These are phyloP conservation scores for Eutrigla gurnardus DNA, from an alignment of 2,797 vertebrate genomes.

Conservation along the genomic window DNA sequence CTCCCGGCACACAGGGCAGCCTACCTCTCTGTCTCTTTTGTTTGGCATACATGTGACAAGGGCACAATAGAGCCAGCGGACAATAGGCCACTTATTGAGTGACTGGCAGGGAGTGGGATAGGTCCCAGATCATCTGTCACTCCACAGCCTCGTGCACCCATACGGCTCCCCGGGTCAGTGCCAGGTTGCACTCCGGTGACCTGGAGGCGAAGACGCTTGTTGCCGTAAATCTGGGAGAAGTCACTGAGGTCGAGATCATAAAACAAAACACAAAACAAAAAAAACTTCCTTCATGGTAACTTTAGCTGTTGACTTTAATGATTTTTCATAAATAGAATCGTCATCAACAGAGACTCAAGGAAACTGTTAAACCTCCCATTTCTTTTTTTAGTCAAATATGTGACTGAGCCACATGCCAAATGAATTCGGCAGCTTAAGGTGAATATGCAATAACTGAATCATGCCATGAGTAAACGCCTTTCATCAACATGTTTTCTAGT, in stretches of 20 bases:
- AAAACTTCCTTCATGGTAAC: background rate
- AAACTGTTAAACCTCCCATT: background rate
- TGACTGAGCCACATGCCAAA: constrained; percentile 10
- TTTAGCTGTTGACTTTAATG: background rate
- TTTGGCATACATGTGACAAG: constrained; percentile 72
- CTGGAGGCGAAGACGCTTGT: constrained; percentile 17
- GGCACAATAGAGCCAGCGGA: constrained; percentile 69
- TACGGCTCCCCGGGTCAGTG: constrained; percentile 52
- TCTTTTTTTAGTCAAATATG: background rate
- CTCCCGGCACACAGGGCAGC: constrained; percentile 58
- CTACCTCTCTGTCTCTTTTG: constrained; percentile 71
- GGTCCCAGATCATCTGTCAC: constrained; percentile 72
- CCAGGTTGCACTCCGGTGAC: constrained; percentile 67
- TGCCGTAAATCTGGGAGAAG: constrained; percentile 67
- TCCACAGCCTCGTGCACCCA: constrained; percentile 55
- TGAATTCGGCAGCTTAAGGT: constrained; percentile 21
- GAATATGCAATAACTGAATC: constrained; percentile 41
- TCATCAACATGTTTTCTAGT: constrained; percentile 42
- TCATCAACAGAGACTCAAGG: background rate
- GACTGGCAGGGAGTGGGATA: constrained; percentile 74
- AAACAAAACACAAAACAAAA: constrained; percentile 2
- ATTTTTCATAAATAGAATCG: background rate
- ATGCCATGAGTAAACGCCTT: constrained; percentile 22
- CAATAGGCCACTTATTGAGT: constrained; percentile 80
- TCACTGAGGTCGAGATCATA: constrained; percentile 49